phyloP scores from a whole-genome alignment of 2,113 vertebrate species.

The Neoarius graeffei region DNA sequence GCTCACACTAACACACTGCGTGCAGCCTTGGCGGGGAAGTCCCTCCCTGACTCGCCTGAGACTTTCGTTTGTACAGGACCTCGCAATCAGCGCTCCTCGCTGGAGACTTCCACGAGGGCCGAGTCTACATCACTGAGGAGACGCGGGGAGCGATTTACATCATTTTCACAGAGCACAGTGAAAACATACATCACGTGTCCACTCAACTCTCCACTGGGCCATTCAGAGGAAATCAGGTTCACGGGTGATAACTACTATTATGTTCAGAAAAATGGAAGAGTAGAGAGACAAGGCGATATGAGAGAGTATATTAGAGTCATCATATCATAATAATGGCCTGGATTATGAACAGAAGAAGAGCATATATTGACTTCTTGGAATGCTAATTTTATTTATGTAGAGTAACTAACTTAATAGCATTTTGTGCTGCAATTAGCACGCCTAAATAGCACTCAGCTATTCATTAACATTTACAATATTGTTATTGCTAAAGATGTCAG shows the following conservation, averaged over 20 bases:
- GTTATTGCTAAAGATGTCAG: background rate
- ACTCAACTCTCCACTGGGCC: too few species aligned
- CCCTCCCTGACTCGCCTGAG: too few species aligned
- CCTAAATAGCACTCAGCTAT: background rate
- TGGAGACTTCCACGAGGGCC: too few species aligned
- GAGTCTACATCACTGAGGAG: too few species aligned
- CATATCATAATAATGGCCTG: slow-evolving; percentile 7
- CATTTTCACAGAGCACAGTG: too few species aligned
- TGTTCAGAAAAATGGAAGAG: background rate
- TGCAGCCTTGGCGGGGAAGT: too few species aligned
- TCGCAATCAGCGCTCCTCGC: too few species aligned
- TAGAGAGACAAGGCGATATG: background rate
- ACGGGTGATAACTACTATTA: background rate
- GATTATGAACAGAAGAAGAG: background rate
- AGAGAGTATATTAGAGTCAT: background rate
- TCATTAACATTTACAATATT: background rate
- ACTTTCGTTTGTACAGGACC: too few species aligned
- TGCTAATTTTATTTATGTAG: background rate
- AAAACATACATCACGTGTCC: too few species aligned
- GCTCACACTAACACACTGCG: too few species aligned
- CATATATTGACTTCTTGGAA: background rate
- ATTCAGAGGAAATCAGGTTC: too few species aligned
- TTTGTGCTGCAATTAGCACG: background rate
- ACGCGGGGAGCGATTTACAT: too few species aligned
- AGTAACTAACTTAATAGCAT: background rate